Conservation (phyloP, 2,888 invertebrate species). For the Conchocele bisecta region DNA sequence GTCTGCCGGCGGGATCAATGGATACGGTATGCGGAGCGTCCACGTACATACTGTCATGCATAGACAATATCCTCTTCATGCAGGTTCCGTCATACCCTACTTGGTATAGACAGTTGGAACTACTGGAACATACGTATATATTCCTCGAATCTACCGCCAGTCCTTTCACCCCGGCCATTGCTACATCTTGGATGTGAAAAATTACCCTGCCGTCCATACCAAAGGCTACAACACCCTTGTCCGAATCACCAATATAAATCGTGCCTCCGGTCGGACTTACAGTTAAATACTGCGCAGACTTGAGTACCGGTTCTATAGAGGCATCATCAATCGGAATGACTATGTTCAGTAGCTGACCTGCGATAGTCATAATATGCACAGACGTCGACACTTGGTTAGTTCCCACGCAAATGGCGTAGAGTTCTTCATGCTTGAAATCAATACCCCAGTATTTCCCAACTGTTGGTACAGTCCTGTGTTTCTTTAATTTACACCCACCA, state of each 20-base stretch:
- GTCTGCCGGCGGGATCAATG: too few relatives aligned
- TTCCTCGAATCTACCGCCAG: constrained; percentile 15
- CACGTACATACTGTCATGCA: too few relatives aligned
- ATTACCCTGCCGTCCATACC: constrained; percentile 28
- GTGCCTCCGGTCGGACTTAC: constrained; percentile 33
- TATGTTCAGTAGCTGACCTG: constrained; percentile 18
- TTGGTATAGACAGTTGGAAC: neutral
- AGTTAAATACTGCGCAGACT: constrained; percentile 8
- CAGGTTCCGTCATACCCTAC: neutral
- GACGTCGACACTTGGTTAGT: neutral
- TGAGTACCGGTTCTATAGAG: neutral
- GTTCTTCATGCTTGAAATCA: constrained; percentile 10
- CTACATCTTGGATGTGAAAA: constrained; percentile 5
- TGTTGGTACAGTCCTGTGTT: constrained; percentile 5
- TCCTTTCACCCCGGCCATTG: constrained; percentile 11
- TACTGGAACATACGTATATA: constrained; percentile 19
- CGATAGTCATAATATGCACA: constrained; percentile 12
- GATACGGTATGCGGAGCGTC: too few relatives aligned
- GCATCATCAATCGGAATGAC: constrained; percentile 6
- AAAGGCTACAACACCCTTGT: constrained; percentile 15
- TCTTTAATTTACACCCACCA: constrained; percentile 1
- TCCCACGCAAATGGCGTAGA: constrained; percentile 21
- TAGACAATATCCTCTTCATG: too few relatives aligned
- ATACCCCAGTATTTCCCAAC: constrained; percentile 22
- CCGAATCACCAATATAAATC: constrained; percentile 19